A percentile compares a stretch with the other conserved stretches of the same genome.
Evolutionary conservation across 1,140 invertebrate genomes (phyloP).

Genomic region (Scylla paramamosain): DNA sequence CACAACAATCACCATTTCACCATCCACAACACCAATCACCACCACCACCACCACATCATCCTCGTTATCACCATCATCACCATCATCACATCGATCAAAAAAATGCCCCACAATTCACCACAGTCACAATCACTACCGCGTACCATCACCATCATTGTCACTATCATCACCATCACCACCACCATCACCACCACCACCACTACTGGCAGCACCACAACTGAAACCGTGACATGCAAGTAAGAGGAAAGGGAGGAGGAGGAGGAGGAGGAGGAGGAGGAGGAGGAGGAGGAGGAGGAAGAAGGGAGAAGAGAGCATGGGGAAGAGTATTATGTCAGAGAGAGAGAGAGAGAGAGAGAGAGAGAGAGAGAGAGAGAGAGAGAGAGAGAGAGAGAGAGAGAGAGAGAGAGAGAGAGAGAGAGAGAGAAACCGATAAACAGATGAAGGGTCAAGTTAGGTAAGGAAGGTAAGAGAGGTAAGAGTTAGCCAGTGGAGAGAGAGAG

Average conservation of each 20-base stretch:
- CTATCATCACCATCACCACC: neutral
- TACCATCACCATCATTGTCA: neutral
- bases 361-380: too few relatives aligned
- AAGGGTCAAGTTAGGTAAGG: too few relatives aligned
- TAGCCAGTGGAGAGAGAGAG: neutral
- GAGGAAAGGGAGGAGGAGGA: neutral
- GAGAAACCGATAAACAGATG: too few relatives aligned
- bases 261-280: conserved; percentile 4
- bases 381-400: neutral
- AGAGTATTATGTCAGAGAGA: neutral
- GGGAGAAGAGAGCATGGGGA: neutral
- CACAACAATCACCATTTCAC: too few relatives aligned
- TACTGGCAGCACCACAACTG: neutral
- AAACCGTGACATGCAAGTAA: neutral
- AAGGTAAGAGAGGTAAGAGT: too few relatives aligned
- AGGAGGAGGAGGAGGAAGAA: neutral
- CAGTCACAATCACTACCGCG: too few relatives aligned
- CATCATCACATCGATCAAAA: too few relatives aligned
- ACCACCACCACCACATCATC: too few relatives aligned
- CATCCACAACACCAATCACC: too few relatives aligned
- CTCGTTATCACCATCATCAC: too few relatives aligned
- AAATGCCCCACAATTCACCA: too few relatives aligned
- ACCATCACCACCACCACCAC: conserved; percentile 21
- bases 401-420: conserved; percentile 30
- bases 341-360: conserved; percentile 3